phyloP scores from a whole-genome alignment of 1,140 invertebrate species.

The Diploscapter pachys region DNA sequence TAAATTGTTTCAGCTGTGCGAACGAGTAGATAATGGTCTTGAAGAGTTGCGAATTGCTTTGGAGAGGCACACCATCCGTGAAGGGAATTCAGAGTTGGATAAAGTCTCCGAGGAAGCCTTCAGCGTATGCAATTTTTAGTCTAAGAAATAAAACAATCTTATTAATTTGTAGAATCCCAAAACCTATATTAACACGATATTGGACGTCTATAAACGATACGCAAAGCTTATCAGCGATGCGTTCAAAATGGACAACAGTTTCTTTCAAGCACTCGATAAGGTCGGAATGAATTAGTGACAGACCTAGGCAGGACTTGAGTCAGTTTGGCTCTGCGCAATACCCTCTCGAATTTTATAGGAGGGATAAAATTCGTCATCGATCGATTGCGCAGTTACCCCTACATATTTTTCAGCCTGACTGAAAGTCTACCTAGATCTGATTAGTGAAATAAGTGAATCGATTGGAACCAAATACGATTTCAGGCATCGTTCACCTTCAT shows the following conservation, averaged over 20 bases:
- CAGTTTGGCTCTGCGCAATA: not conserved
- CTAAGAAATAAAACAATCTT: constrained; percentile 1
- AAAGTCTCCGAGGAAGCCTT: constrained; percentile 77
- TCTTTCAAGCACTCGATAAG: constrained; percentile 92
- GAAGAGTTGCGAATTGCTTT: constrained; percentile 80
- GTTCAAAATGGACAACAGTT: constrained; percentile 93
- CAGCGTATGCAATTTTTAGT: not conserved
- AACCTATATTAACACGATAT: constrained; percentile 90
- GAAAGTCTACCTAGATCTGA: too few relatives aligned
- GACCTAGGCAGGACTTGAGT: not conserved
- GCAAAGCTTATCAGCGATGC: constrained; percentile 85
- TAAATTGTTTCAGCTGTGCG: constrained; percentile 72
- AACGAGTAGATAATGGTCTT: constrained; percentile 85
- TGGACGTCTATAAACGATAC: constrained; percentile 96
- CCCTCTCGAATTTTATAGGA: too few relatives aligned
- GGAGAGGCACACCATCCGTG: constrained; percentile 86
- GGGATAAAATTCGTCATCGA: too few relatives aligned
- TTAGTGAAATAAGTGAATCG: too few relatives aligned
- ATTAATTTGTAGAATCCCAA: constrained; percentile 77
- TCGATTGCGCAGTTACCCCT: too few relatives aligned
- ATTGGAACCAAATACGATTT: not conserved
- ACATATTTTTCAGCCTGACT: too few relatives aligned
- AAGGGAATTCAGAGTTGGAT: constrained; percentile 86
- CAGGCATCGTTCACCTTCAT: constrained; percentile 71
- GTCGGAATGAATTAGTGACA: constrained; percentile 56